A percentile compares a stretch with the other conserved stretches of the same genome.
Evolutionary conservation across 2,888 invertebrate genomes (phyloP).

Genomic region (Caenorhabditis drosophilae): DNA sequence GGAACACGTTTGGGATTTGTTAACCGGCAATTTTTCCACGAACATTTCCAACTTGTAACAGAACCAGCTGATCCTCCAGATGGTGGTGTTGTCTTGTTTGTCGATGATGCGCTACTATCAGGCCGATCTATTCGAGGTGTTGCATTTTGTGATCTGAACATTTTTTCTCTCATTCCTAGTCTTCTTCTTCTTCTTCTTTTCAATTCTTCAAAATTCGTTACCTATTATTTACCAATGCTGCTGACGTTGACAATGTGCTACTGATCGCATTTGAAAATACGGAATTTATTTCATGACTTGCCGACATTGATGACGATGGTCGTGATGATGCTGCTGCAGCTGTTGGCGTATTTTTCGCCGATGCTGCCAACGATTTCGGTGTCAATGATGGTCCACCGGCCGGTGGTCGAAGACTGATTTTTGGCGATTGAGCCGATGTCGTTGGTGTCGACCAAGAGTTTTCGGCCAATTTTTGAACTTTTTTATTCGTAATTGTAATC

Average conservation of each 20-base stretch:
- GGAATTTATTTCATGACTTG: not conserved
- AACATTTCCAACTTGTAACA: constrained; percentile 10
- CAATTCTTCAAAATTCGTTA: too few relatives aligned
- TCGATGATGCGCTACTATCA: not conserved
- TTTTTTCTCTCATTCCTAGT: too few relatives aligned
- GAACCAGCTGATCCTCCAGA: not conserved
- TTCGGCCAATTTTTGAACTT: not conserved
- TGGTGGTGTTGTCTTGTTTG: constrained; percentile 4
- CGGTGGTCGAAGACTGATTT: constrained; percentile 6
- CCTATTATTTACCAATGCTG: too few relatives aligned
- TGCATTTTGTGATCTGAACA: too few relatives aligned
- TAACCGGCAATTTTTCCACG: constrained; percentile 19
- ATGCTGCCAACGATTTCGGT: constrained; percentile 2
- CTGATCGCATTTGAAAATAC: too few relatives aligned
- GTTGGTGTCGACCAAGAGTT: not conserved
- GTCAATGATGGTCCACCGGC: not conserved
- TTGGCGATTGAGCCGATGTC: not conserved
- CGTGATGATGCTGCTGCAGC: too few relatives aligned
- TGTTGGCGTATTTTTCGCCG: constrained; percentile 17
- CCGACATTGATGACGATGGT: constrained; percentile 16
- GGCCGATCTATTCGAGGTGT: constrained; percentile 1
- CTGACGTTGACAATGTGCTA: not conserved
- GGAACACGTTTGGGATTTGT: constrained; percentile 11
- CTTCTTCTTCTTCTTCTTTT: too few relatives aligned
- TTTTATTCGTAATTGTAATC: constrained; percentile 1